phyloP scores from a whole-genome alignment of 2,797 vertebrate species.

The Onychomys arenicola region DNA sequence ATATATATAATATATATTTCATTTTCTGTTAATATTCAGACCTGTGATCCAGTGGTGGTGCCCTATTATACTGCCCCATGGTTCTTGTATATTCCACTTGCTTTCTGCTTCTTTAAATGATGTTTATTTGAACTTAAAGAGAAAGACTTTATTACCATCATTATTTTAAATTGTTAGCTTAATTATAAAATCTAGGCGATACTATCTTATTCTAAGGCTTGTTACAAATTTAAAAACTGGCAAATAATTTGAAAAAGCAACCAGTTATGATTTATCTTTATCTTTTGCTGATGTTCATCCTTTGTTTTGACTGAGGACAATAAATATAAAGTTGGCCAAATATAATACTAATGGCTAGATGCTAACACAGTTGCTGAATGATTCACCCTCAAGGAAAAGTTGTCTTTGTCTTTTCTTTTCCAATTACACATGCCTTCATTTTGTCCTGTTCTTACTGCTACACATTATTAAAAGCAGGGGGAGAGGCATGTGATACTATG shows the following conservation, averaged over 20 bases:
- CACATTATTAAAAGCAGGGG: not conserved
- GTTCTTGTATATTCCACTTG: conserved; percentile 14
- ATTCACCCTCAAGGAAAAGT: not conserved
- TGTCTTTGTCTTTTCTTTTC: conserved; percentile 35
- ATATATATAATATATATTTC: not conserved
- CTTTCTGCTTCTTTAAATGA: conserved; percentile 57
- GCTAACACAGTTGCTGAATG: not conserved
- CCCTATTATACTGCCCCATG: not conserved
- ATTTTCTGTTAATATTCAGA: conserved; percentile 34
- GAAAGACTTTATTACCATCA: conserved; percentile 21
- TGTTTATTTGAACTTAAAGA: conserved; percentile 67
- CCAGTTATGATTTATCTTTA: not conserved
- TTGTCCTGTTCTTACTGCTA: conserved; percentile 17
- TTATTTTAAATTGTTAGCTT: conserved; percentile 55
- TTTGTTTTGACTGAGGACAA: not conserved
- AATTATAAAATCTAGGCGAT: conserved; percentile 35
- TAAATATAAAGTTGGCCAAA: not conserved
- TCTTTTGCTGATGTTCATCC: not conserved
- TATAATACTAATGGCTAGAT: conserved; percentile 30
- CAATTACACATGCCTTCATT: conserved; percentile 18
- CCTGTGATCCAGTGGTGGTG: not conserved
- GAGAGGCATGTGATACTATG: not conserved
- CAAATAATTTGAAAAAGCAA: conserved; percentile 40
- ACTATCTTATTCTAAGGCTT: not conserved
- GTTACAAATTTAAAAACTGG: conserved; percentile 46